Percentiles rank a stretch among this genome's conserved stretches.
Conservation (phyloP, 2,113 vertebrate genomes). For the Sphaerodactylus townsendi region DNA sequence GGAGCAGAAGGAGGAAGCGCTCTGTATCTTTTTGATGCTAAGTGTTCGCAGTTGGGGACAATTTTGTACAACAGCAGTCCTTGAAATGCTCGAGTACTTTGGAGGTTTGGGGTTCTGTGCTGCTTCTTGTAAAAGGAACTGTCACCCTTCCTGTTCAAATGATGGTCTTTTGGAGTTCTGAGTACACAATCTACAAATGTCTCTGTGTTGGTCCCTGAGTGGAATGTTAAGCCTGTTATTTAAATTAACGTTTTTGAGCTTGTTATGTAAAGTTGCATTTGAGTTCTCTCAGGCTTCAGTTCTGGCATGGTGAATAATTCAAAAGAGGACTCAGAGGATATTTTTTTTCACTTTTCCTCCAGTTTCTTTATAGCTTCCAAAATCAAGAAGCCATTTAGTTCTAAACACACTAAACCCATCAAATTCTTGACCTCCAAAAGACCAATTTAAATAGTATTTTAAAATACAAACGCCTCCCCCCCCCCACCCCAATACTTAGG, state of each 20-base stretch:
- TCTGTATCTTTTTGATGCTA: constrained; percentile 49
- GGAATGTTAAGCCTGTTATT: constrained; percentile 57
- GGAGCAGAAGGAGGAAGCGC: constrained; percentile 48
- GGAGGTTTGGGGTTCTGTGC: constrained; percentile 47
- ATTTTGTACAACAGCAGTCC: constrained; percentile 50
- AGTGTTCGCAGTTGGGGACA: constrained; percentile 57
- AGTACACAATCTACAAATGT: constrained; percentile 40
- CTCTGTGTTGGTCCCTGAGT: constrained; percentile 51
- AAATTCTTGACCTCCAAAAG: constrained; percentile 50
- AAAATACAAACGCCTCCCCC: constrained; percentile 25
- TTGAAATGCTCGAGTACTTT: constrained; percentile 65
- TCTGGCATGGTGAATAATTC: constrained; percentile 61
- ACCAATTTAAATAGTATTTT: constrained; percentile 48
- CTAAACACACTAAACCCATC: constrained; percentile 55
- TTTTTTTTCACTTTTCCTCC: constrained; percentile 58
- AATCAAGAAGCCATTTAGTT: constrained; percentile 45
- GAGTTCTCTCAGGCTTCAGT: constrained; percentile 54
- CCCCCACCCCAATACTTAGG: too few species aligned
- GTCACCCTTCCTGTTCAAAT: constrained; percentile 37
- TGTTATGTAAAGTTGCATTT: constrained; percentile 60
- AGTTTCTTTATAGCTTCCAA: constrained; percentile 46
- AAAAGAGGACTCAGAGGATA: constrained; percentile 49
- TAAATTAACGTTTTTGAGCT: constrained; percentile 59
- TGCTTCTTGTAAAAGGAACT: constrained; percentile 51
- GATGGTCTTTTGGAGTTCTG: constrained; percentile 50